These are phyloP conservation scores for Poecilia velifera DNA, from an alignment of 2,797 vertebrate genomes.

Conservation along the genomic window DNA sequence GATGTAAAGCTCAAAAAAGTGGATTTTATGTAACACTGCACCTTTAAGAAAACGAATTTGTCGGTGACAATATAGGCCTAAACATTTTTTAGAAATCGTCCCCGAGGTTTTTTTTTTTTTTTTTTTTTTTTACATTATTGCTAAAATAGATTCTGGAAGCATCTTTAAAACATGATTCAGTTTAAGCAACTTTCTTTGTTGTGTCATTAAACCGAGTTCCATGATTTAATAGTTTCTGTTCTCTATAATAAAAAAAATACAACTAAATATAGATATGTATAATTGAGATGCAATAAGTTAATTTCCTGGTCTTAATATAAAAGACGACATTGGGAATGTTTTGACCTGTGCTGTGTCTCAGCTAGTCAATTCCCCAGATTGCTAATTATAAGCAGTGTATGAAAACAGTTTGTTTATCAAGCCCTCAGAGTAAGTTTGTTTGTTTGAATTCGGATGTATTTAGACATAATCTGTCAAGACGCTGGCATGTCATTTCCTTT, in stretches of 20 bases:
- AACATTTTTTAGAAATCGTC: not conserved
- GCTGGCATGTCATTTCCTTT: slow-evolving; percentile 47
- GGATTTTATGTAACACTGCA: not conserved
- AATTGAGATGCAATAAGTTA: not conserved
- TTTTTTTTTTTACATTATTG: no score
- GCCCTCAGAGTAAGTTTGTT: slow-evolving; percentile 15
- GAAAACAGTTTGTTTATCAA: slow-evolving; percentile 8
- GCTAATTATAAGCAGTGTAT: not conserved
- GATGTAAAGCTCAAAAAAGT: no score
- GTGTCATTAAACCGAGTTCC: no score
- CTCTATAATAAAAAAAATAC: not conserved
- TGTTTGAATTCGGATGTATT: slow-evolving; percentile 51
- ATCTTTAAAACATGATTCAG: not conserved
- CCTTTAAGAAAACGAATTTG: not conserved
- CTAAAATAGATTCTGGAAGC: not conserved
- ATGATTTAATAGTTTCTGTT: not conserved
- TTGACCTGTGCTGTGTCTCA: not conserved
- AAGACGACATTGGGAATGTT: not conserved
- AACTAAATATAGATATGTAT: not conserved
- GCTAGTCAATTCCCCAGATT: slow-evolving; percentile 4
- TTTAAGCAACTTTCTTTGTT: not conserved
- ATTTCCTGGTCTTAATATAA: not conserved
- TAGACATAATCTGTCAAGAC: slow-evolving; percentile 31
- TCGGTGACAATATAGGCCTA: not conserved
- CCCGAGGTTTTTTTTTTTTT: no score